Percentiles rank a stretch among this genome's conserved stretches.
Evolutionary conservation across 2,888 invertebrate genomes (phyloP).

Genomic region (Camponotus fellah): DNA sequence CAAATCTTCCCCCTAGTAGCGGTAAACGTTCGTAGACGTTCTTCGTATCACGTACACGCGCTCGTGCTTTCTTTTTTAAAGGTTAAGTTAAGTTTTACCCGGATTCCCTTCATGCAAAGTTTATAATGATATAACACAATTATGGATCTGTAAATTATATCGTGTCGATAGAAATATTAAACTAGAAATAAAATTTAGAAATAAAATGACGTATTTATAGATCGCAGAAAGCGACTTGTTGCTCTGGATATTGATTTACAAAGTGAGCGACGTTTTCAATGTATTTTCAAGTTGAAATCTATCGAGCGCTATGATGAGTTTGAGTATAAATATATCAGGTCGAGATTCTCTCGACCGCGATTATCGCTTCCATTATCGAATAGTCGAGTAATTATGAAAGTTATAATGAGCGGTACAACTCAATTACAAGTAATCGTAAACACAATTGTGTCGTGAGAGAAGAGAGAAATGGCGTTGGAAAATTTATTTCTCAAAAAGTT

Average conservation of each 20-base stretch:
- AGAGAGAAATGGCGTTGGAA: conserved; percentile 13
- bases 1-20: neutral
- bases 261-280: neutral
- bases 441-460: neutral
- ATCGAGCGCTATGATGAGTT: conserved; percentile 3
- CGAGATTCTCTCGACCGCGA: neutral
- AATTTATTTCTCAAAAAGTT: conserved; percentile 25
- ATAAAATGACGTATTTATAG: conserved; percentile 12
- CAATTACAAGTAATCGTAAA: conserved; percentile 26
- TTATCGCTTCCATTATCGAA: neutral
- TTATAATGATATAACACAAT: neutral
- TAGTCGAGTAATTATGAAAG: conserved; percentile 19
- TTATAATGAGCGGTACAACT: conserved; percentile 27
- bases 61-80: neutral
- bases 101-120: neutral
- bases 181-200: conserved; percentile 9
- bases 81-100: neutral
- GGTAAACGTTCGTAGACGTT: conserved; percentile 2
- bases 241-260: conserved; percentile 12
- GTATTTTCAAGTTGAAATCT: neutral
- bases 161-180: neutral
- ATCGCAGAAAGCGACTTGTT: conserved; percentile 30
- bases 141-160: neutral
- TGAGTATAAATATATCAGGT: neutral
- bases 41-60: neutral